Evolutionary conservation across 1,140 invertebrate genomes (phyloP), one percentile per base, ranked within the genome.

Genomic region (Tribolium madens): DNA sequence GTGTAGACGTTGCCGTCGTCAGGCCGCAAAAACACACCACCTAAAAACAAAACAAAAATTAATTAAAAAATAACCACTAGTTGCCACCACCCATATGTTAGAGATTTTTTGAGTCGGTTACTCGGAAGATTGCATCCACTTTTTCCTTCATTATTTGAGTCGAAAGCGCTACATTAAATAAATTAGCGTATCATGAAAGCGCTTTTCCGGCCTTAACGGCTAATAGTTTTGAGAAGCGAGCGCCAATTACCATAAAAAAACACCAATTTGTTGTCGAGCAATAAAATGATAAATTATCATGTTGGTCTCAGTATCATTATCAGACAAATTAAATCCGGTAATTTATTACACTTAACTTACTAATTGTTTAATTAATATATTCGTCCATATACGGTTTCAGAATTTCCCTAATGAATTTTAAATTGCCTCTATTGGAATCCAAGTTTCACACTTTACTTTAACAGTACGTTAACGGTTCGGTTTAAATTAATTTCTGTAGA

Each of bases 1-100:
- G 93, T 94, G 86, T 94, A 94, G 53, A 94, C 88, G 87, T 93
- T 94, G 82, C 91, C 92, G 84, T 94, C 93, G 81, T 94, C 93
- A 75, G 92, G 90, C 83, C 91, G 90, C 84, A 94, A 87, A 86
- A 93, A 91, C 86, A 93, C 89, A 18, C 88, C 87, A 84, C 91
- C 92, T 89, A 89, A 83, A 86, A 88, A 77, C 2, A 42, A 42
- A 42, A 42, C 0, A 0, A 76, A 85, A 82, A 26, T 68, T 26
- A 68, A 42, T 42, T 42, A 4, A 42, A n/a, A 2, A 42, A 36
- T 42, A 26, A 26, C 21, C 21, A 26, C 21, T n/a, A n/a, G n/a
- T 31, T 31, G 6, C 26, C 36, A n/a, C 36, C 36, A 42, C 36
- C 36, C 36, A 7, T 42, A 42, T 42, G n/a, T 42, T 31, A 10